Base-by-base conservation (phyloP, 2,113 vertebrate species). In the Mastomys coucha region DNA sequence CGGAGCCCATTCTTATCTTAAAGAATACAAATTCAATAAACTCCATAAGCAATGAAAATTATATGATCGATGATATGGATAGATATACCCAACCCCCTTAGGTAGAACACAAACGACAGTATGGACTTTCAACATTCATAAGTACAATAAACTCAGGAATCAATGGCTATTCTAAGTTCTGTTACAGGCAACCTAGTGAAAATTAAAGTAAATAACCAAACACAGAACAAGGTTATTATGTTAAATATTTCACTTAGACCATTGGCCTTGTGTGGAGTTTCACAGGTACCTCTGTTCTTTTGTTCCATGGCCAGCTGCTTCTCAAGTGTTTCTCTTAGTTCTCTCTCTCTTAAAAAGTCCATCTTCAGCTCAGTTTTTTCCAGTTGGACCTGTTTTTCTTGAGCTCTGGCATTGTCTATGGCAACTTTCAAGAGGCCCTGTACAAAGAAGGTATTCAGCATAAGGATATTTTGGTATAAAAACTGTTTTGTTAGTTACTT, bases 331-430 rank as follows among this genome's bases (percentile, higher is more conserved):
- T 99, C 99, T 97, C 99, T 98, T 97, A 99, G 99, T 98, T 99
- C 99, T 98, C 99, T 97, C 98, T 99, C 99, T 98, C 99, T 99
- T 98, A 99, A 99, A 97, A 99, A 98, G 98, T 99, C 99, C 99
- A 99, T 99, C 99, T 99, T 99, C 98, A 99, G 98, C 98, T 99
- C 99, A 10, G 99, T 99, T 99, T 99, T 99, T 98, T 99, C 99
- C 99, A 99, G 99, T 97, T 99, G 99, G 95, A 99, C 99, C 96
- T 99, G 99, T 97, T 99, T 99, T 98, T 99, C 99, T 99, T 99
- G 99, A 98, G 99, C 99, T 97, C 99, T 99, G 28, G 99, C 99
- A 88, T 99, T 99, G 98, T 99, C 99, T 97, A 99, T 99, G 92
- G 99, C 99, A 98, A 99, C 99, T 98, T 99, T 99, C 97, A 99